Percentiles rank a stretch among this genome's conserved stretches.
phyloP scores from a whole-genome alignment of 2,113 vertebrate species.

The Salvator merianae region DNA sequence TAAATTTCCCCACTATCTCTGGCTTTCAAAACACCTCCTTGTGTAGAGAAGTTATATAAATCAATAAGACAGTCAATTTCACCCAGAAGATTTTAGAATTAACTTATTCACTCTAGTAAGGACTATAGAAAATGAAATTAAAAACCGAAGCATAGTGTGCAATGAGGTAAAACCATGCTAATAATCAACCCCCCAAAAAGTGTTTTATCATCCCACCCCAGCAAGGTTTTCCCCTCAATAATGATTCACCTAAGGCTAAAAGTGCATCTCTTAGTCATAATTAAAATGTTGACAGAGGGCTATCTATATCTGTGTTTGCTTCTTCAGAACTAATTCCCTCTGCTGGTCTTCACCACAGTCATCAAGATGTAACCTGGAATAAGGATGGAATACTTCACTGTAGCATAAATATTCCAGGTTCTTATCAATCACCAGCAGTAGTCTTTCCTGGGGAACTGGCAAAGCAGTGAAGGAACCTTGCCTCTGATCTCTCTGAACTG shows the following conservation, averaged over 20 bases:
- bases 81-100: conserved; percentile 33
- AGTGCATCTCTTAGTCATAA: not conserved
- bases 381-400: not conserved
- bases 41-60: conserved; percentile 4
- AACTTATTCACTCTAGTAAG: conserved; percentile 9
- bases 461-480: too few species aligned
- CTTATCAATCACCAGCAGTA: too few species aligned
- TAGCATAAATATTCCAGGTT: not conserved
- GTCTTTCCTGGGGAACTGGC: too few species aligned
- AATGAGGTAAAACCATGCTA: conserved; percentile 24
- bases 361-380: not conserved
- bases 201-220: not conserved
- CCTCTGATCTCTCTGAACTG: too few species aligned
- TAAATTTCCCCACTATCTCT: not conserved
- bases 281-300: not conserved
- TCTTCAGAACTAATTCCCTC: not conserved
- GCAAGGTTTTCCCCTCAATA: not conserved
- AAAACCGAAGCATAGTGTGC: conserved; percentile 24
- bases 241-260: not conserved
- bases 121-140: conserved; percentile 22
- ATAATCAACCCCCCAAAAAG: conserved; percentile 16
- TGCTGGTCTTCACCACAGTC: not conserved
- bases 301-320: too few species aligned
- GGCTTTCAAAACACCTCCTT: conserved; percentile 19
- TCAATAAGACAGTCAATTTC: conserved; percentile 9